A percentile compares a stretch with the other conserved stretches of the same genome.
These are phyloP conservation scores for Plagodis pulveraria DNA, from an alignment of 2,888 invertebrate species.

Conservation along the genomic window DNA sequence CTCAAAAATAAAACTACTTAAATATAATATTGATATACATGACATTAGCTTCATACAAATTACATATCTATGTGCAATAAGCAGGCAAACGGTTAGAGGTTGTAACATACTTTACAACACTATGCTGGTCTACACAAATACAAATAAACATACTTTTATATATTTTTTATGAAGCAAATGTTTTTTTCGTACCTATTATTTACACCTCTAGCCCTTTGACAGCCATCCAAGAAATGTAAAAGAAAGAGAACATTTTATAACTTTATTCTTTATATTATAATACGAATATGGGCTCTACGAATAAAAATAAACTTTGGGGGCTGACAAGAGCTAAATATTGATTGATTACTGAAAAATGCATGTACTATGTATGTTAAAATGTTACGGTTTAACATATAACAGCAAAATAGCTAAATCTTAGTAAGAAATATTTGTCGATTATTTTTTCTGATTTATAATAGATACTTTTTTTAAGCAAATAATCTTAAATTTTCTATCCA, in stretches of 20 bases:
- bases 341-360: too few relatives aligned
- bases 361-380: too few relatives aligned
- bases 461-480: too few relatives aligned
- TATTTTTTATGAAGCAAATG: slow-evolving; percentile 26
- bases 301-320: neutral
- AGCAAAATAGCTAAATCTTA: too few relatives aligned
- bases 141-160: neutral
- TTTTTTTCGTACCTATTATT: slow-evolving; percentile 67
- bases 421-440: too few relatives aligned
- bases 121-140: slow-evolving; percentile 16
- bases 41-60: slow-evolving; percentile 6
- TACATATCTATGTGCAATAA: slow-evolving; percentile 14
- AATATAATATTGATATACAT: neutral
- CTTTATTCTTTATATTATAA: neutral
- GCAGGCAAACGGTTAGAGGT: slow-evolving; percentile 76
- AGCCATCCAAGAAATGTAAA: slow-evolving; percentile 63
- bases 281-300: neutral
- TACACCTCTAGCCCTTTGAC: slow-evolving; percentile 80
- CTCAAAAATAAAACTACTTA: neutral
- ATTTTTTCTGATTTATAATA: too few relatives aligned
- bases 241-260: slow-evolving; percentile 42
- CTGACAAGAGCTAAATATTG: too few relatives aligned
- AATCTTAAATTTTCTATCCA: too few relatives aligned
- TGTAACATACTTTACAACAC: slow-evolving; percentile 47
- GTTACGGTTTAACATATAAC: too few relatives aligned